These are phyloP conservation scores for Anas platyrhynchos DNA, from an alignment of 2,113 vertebrate species.

Conservation along the genomic window DNA sequence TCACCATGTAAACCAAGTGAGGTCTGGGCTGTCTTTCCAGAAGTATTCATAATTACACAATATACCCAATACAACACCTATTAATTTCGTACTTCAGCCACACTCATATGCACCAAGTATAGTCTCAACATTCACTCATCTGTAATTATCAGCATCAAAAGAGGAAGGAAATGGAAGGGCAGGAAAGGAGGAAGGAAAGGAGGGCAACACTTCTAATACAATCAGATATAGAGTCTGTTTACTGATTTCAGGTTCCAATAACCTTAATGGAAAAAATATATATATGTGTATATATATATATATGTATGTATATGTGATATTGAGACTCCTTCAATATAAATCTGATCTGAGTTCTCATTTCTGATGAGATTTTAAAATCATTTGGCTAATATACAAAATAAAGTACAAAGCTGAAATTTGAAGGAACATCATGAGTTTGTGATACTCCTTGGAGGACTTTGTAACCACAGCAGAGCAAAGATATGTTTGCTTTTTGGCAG, in stretches of 20 bases:
- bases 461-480: neutral
- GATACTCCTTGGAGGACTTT: neutral
- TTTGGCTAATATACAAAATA: neutral
- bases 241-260: neutral
- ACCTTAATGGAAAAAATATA: neutral
- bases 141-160: neutral
- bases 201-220: neutral
- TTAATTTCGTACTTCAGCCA: neutral
- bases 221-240: neutral
- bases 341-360: neutral
- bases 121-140: neutral
- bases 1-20: neutral
- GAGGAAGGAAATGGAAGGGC: neutral
- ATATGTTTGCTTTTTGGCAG: neutral
- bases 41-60: neutral
- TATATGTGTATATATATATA: no score
- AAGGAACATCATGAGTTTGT: neutral
- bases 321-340: neutral
- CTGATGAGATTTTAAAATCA: neutral
- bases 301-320: neutral
- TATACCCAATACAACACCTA: neutral
- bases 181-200: neutral
- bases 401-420: neutral
- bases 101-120: neutral
- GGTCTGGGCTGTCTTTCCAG: neutral